A percentile compares a stretch with the other conserved stretches of the same genome.
Evolutionary conservation across 2,113 vertebrate genomes (phyloP).

Genomic region (Megaptera novaeangliae): DNA sequence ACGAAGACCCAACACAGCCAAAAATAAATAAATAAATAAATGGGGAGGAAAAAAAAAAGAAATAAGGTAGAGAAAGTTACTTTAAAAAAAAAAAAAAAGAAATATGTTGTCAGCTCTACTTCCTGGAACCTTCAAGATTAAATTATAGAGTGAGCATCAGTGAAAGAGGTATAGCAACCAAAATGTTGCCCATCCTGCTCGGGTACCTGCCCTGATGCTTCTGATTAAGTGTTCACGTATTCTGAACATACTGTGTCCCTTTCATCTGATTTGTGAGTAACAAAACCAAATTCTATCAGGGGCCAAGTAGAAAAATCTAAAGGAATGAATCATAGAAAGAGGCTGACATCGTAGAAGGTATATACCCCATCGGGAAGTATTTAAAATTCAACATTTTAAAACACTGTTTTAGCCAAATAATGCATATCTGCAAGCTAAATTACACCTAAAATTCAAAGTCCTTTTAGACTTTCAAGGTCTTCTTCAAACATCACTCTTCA

Average conservation of each 20-base stretch:
- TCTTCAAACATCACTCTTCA: neutral
- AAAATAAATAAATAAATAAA: too few relatives aligned
- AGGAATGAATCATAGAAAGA: neutral
- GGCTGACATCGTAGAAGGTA: neutral
- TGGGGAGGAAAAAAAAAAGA: too few relatives aligned
- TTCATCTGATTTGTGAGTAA: neutral
- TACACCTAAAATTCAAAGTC: neutral
- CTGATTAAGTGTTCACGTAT: neutral
- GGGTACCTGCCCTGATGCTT: neutral
- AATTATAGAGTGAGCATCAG: neutral
- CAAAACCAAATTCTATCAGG: neutral
- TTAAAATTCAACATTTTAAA: conserved; percentile 17
- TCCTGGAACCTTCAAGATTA: neutral
- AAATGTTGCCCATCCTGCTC: neutral
- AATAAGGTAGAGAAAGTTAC: too few relatives aligned
- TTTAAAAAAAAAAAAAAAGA: neutral
- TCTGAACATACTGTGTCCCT: neutral
- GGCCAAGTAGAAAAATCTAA: neutral
- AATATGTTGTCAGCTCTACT: neutral
- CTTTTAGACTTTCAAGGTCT: neutral
- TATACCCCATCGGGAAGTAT: neutral
- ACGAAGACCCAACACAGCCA: too few relatives aligned
- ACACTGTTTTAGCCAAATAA: neutral
- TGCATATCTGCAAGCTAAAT: neutral
- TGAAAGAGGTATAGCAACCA: neutral